These are phyloP conservation scores for Porites lobata DNA, from an alignment of 92 coral and sea anemone species.

Conservation along the genomic window DNA sequence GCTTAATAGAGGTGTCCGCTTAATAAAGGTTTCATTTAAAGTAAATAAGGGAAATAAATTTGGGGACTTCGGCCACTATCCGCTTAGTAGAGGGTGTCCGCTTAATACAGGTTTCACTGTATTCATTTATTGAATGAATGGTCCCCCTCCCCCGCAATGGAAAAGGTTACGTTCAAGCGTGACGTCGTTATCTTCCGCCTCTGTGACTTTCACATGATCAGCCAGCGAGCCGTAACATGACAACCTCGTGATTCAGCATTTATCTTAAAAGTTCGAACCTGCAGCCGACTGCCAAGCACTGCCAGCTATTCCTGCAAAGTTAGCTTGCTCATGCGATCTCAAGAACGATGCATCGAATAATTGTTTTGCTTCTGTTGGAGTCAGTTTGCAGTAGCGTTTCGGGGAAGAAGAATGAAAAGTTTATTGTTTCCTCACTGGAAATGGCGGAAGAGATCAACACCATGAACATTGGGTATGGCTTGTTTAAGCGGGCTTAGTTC, in stretches of 20 bases:
- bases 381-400: neutral
- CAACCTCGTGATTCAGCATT: neutral
- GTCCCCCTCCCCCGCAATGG: no score
- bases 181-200: neutral
- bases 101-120: no score
- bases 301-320: no score
- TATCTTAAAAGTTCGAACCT: neutral
- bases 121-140: no score
- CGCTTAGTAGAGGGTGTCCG: no score
- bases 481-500: neutral
- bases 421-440: conserved; percentile 52
- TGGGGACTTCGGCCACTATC: no score
- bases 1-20: no score
- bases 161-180: neutral
- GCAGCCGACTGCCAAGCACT: no score
- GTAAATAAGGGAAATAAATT: no score
- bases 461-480: conserved; percentile 79
- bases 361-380: conserved; percentile 12
- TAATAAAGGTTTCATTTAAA: no score
- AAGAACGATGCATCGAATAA: conserved; percentile 8
- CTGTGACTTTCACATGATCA: neutral
- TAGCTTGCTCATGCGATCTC: neutral
- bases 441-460: conserved; percentile 64
- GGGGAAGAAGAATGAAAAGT: conserved; percentile 8
- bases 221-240: neutral